phyloP scores from a whole-genome alignment of 2,113 vertebrate genomes.

The Natator depressus region DNA sequence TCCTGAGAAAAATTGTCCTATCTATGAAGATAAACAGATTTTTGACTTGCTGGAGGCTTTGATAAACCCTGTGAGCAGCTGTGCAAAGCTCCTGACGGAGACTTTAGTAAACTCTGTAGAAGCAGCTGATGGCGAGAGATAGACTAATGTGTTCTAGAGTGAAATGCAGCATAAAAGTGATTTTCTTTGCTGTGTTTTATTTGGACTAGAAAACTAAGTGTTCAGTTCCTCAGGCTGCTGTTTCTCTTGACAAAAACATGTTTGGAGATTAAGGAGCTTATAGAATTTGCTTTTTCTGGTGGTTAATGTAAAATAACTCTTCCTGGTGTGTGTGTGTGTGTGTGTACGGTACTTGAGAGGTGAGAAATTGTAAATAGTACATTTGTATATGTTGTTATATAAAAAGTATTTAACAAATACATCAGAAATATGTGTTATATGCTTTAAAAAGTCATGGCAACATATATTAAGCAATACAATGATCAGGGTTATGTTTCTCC shows the following conservation, averaged over 20 bases:
- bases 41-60: not conserved
- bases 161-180: not conserved
- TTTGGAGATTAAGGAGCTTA: not conserved
- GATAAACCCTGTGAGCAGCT: not conserved
- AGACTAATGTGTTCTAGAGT: not conserved
- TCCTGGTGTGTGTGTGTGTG: not conserved
- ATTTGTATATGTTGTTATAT: not conserved
- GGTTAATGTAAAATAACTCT: not conserved
- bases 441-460: not conserved
- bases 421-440: not conserved
- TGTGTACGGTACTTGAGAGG: not conserved
- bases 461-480: not conserved
- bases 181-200: not conserved
- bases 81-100: not conserved
- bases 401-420: not conserved
- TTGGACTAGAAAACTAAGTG: not conserved
- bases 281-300: not conserved
- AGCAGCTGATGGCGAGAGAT: not conserved
- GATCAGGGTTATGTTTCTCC: accelerated
- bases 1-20: not conserved
- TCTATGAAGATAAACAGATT: not conserved
- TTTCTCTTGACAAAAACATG: not conserved
- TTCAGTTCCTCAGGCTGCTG: not conserved
- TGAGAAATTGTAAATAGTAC: not conserved
- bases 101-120: not conserved